These are phyloP conservation scores for Paramormyrops hopkinsi DNA, from an alignment of 2,797 vertebrate species.

Conservation along the genomic window DNA sequence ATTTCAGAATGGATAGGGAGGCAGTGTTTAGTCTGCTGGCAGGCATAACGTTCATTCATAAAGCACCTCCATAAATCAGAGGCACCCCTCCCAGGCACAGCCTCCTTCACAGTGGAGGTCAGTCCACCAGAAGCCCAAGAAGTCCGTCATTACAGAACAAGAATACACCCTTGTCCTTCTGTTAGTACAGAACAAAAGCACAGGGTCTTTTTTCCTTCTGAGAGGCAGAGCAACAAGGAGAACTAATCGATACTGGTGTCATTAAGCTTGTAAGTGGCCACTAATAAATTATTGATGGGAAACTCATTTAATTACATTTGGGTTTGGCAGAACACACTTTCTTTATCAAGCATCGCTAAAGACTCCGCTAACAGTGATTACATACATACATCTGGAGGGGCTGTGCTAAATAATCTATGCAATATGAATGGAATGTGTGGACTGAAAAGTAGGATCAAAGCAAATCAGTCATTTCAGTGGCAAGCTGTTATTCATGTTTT, in stretches of 20 bases:
- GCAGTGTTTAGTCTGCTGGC: conserved; percentile 25
- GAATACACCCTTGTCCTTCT: not conserved
- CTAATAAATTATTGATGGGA: conserved; percentile 62
- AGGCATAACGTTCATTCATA: conserved; percentile 14
- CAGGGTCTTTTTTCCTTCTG: conserved; percentile 48
- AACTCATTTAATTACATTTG: conserved; percentile 53
- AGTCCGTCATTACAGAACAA: not conserved
- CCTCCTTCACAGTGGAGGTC: conserved; percentile 11
- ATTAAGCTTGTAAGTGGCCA: conserved; percentile 56
- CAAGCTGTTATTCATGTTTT: not conserved
- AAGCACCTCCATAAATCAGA: not conserved
- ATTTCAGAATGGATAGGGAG: not conserved
- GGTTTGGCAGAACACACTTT: conserved; percentile 51
- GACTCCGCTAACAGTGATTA: not conserved
- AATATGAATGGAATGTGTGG: not conserved
- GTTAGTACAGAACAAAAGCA: conserved; percentile 37
- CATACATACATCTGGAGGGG: not conserved
- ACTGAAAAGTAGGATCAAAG: not conserved
- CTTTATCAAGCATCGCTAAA: conserved; percentile 38
- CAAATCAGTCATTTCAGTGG: not conserved
- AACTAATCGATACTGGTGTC: conserved; percentile 62
- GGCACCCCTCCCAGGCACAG: not conserved
- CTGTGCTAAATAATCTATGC: not conserved
- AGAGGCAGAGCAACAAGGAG: conserved; percentile 51
- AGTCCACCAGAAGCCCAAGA: not conserved